phyloP scores from a whole-genome alignment of 2,113 vertebrate species.

The Psephotus haematonotus region DNA sequence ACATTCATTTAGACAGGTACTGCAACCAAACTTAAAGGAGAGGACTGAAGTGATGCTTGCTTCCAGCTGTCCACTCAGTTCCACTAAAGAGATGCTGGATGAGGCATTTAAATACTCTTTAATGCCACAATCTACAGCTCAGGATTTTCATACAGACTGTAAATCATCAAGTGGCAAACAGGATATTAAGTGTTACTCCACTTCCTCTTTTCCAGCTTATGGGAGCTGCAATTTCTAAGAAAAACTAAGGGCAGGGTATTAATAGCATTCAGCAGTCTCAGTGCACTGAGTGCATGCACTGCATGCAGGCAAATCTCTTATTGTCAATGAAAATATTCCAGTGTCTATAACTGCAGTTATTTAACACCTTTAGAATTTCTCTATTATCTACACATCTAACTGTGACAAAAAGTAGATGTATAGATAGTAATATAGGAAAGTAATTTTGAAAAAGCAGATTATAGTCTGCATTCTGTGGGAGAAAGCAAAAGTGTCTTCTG shows the following conservation, averaged over 20 bases:
- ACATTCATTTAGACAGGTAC: background rate
- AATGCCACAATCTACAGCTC: background rate
- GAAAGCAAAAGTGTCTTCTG: background rate
- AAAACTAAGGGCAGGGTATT: background rate
- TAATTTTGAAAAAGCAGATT: slow-evolving; percentile 24
- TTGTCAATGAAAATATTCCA: background rate
- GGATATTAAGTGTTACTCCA: background rate
- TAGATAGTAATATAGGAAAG: background rate
- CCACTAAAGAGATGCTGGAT: no score
- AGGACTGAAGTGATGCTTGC: background rate
- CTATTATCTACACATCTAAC: background rate
- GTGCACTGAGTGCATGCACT: background rate
- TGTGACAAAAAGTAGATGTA: background rate
- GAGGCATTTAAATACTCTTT: background rate
- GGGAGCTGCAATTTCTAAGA: background rate
- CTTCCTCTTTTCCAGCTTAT: background rate
- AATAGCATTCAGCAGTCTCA: background rate
- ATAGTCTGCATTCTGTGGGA: background rate
- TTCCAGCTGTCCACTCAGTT: background rate
- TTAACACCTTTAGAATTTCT: background rate
- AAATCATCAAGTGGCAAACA: background rate
- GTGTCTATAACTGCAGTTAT: background rate
- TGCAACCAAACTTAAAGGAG: no score
- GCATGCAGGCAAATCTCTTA: background rate
- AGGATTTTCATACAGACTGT: background rate